Percentiles rank a stretch among this genome's conserved stretches.
Evolutionary conservation across 2,888 invertebrate genomes (phyloP).

Genomic region (Poecilus cupreus): DNA sequence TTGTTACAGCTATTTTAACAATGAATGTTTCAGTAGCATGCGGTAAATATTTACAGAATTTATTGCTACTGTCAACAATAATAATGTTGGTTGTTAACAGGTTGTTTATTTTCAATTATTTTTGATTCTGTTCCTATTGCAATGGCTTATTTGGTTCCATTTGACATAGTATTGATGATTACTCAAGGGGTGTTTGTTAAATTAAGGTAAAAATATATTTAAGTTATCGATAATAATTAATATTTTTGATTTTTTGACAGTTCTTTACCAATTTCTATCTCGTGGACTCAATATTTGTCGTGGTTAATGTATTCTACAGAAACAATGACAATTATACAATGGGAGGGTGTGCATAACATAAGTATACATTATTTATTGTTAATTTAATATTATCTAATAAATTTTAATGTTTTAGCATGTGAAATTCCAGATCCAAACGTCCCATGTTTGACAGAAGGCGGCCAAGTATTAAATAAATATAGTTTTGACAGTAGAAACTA

Average conservation of each 20-base stretch:
- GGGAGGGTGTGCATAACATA: slow-evolving; percentile 84
- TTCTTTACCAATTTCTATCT: slow-evolving; percentile 81
- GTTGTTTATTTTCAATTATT: slow-evolving; percentile 89
- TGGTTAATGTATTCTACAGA: slow-evolving; percentile 93
- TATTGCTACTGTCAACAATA: neutral
- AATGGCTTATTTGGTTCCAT: slow-evolving; percentile 89
- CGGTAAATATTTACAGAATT: slow-evolving; percentile 75
- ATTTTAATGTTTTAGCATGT: slow-evolving; percentile 76
- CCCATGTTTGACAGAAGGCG: slow-evolving; percentile 84
- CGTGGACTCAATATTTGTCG: slow-evolving; percentile 87
- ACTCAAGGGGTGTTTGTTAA: slow-evolving; percentile 90
- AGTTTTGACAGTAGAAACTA: slow-evolving; percentile 81
- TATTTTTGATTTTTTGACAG: slow-evolving; percentile 72
- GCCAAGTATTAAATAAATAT: slow-evolving; percentile 82
- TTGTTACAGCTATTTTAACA: slow-evolving; percentile 83
- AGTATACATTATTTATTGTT: slow-evolving; percentile 74
- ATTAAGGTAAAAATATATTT: slow-evolving; percentile 78
- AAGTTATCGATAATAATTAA: slow-evolving; percentile 37
- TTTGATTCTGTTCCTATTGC: slow-evolving; percentile 87
- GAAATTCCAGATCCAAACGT: slow-evolving; percentile 75
- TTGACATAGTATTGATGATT: slow-evolving; percentile 90
- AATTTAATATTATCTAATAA: slow-evolving; percentile 36
- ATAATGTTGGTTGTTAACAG: slow-evolving; percentile 71
- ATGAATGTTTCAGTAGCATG: slow-evolving; percentile 92
- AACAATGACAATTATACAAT: slow-evolving; percentile 87